Evolutionary conservation across 2,797 vertebrate genomes (phyloP).

Genomic region (Trichosurus vulpecula): DNA sequence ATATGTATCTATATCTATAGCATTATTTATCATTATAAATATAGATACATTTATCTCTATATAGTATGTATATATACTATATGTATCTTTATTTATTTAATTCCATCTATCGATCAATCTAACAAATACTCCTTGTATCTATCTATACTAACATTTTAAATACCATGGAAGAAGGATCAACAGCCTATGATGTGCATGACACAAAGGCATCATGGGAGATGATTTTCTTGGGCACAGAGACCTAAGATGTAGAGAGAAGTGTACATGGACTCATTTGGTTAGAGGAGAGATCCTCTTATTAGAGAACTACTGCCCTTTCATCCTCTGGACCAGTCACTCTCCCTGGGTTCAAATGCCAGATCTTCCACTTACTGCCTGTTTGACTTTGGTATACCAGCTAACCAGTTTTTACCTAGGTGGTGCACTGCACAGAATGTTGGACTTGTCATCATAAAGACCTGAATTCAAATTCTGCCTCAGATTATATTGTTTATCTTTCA

Average conservation of each 20-base stretch:
- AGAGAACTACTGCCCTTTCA: neutral
- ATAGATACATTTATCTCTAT: too few relatives aligned
- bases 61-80: too few relatives aligned
- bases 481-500: neutral
- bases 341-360: neutral
- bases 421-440: neutral
- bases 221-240: neutral
- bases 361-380: neutral
- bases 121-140: neutral
- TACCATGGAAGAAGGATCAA: neutral
- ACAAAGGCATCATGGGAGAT: neutral
- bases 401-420: neutral
- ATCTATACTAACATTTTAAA: neutral
- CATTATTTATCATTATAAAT: too few relatives aligned
- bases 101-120: neutral
- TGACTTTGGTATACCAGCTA: neutral
- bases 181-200: neutral
- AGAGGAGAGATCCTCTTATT: neutral
- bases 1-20: too few relatives aligned
- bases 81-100: neutral
- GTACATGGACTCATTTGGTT: neutral
- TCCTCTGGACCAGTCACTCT: neutral
- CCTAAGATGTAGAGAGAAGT: neutral
- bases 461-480: neutral
- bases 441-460: neutral